Conservation (phyloP, 2,888 invertebrate genomes). For the Acanthosepion pharaonis region DNA sequence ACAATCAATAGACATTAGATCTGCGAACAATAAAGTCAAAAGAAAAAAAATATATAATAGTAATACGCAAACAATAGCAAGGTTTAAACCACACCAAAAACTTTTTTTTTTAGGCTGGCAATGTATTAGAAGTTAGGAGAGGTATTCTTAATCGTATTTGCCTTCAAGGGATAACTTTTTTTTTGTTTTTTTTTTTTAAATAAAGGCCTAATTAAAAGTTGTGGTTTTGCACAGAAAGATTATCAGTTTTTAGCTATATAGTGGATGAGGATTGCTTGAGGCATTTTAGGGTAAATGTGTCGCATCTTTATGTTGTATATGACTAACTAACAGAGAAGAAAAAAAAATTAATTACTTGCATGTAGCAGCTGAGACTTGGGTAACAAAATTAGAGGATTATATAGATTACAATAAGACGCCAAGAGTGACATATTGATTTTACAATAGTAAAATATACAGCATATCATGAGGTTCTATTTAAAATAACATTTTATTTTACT, state of each 20-base stretch:
- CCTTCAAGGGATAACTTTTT: not conserved
- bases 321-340: not conserved
- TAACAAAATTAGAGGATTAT: not conserved
- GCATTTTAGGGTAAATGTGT: not conserved
- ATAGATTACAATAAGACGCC: not conserved
- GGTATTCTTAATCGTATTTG: not conserved
- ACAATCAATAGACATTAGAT: not conserved
- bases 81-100: not conserved
- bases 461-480: no score
- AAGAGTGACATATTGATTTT: not conserved
- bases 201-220: not conserved
- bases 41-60: not conserved
- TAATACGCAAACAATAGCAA: not conserved
- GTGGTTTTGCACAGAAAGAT: not conserved
- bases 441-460: no score
- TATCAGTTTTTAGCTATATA: not conserved
- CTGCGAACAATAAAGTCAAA: not conserved
- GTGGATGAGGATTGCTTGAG: not conserved
- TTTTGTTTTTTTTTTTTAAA: not conserved
- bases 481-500: no score
- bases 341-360: not conserved
- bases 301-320: not conserved
- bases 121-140: no score
- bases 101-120: not conserved
- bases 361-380: not conserved